Base-by-base conservation (phyloP, 2,113 vertebrate species). In the Xiphorhynchus elegans region DNA sequence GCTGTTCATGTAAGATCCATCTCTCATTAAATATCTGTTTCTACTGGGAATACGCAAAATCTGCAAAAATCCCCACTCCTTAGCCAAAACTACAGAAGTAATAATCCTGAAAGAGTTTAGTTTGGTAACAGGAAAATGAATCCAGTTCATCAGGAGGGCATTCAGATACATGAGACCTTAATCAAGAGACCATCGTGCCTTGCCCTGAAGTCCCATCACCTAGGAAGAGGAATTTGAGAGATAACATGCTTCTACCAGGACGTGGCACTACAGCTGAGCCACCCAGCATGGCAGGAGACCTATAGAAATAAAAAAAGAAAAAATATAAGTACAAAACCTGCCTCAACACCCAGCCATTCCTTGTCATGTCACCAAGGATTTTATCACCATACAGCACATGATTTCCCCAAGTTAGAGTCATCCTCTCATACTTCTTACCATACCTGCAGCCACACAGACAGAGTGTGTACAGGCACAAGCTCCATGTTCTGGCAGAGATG, bases 291-390 rank as follows among this genome's bases (percentile, higher is more conserved):
- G 14, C 60, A 85, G 17, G 18, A 91, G 39, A 78, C 24, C 9
- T 68, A 10, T 2, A 53, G 19, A 78, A 47, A 66, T 26, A 70
- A 69, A 46, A 5, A 20, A 29, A 1, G 49, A 73, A 37, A 37
- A 25, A 56, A 62, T 8, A 42, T 46, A 86, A 73, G 35, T 9
- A 33, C 2, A 35, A 80, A 74, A 7, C 9, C 24, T 39, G 7
- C 28, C 58, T 47, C 31, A 26, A 37, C 28, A 44, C n/a, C 11
- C 56, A 74, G 8, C 49, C 52, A 21, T 17, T 42, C 24, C 17
- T 8, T 20, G 8, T 17, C 9, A 5, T 0, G 0, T 44, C 46
- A 83, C 37, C 28, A 46, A 24, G 23, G 56, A 7, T 33, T 9
- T 1, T 28, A 47, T 39, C 66, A 8, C 10, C 16, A 17, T 21